Evolutionary conservation across 2,888 invertebrate genomes (phyloP), one percentile per base, ranked within the genome.

Genomic region (Antheraea assamensis): DNA sequence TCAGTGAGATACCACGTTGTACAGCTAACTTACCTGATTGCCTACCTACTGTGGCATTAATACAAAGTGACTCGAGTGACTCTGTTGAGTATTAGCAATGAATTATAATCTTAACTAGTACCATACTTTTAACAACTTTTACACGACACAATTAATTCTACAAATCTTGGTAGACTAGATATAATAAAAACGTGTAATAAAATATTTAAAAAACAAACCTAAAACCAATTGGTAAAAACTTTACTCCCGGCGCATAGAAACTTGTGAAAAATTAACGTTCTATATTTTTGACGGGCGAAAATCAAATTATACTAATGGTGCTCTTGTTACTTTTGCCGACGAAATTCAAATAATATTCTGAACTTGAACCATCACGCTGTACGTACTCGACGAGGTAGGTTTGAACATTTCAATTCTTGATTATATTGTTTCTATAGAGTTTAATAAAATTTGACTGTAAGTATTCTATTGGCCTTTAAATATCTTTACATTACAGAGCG

Each of bases 261-360:
- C 30, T 64, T 64, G 61, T 68, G 35, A 68, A 68, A 68, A 68
- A 35, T 68, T 68, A 68, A 35, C 68, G 31, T 19, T 75, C 30
- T 73, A 52, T 68, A 75, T 66, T 68, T 68, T 21, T 68, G 30
- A 68, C 61, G 24, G 61, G 31, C 64, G 49, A 70, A 64, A 75
- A 73, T 73, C 73, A 71, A 75, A 73, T 75, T 75, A 71, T 47
- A 27, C 73, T 71, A 68, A 68, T 30, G 27, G 35, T 55, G 71
- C 73, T 68, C 68, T 75, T 74, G 66, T 74, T 70, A 72, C 17
- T 27, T 30, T 30, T 64, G 64, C 71, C 72, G 61, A 21, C 35
- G 35, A 31, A 35, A 35, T 35, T 68, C 35, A 13, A 10, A 35
- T 68, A 68, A 35, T 68, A 35, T 68, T 68, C 21, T 30, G 19